Conservation (phyloP, 2,113 vertebrate genomes). For the Cavia porcellus region DNA sequence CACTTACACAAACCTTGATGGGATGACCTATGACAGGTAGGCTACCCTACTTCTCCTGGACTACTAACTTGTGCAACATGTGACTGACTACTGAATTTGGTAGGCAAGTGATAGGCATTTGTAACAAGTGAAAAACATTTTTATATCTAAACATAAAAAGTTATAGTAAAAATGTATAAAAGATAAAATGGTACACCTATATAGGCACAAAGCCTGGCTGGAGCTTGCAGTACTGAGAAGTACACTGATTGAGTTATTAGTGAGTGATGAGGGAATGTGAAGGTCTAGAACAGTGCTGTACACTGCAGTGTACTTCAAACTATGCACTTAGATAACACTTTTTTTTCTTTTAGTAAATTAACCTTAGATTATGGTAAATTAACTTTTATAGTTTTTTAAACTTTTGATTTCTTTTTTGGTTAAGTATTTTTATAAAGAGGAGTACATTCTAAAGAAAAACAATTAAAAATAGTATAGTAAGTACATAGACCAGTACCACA, state of each 20-base stretch:
- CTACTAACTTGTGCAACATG: not conserved
- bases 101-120: not conserved
- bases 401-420: not conserved
- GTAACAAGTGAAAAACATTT: not conserved
- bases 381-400: not conserved
- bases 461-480: not conserved
- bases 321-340: not conserved
- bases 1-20: not conserved
- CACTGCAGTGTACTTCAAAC: not conserved
- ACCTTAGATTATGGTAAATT: not conserved
- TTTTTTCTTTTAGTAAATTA: not conserved
- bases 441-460: not conserved
- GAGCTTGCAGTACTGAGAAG: not conserved
- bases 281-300: not conserved
- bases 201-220: not conserved
- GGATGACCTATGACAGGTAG: not conserved
- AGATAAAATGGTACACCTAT: not conserved
- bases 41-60: not conserved
- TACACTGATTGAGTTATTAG: not conserved
- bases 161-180: not conserved
- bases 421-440: not conserved
- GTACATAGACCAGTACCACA: not conserved
- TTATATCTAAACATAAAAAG: not conserved
- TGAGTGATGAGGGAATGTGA: not conserved
- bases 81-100: not conserved